Percentiles rank a stretch among this genome's conserved stretches.
These are phyloP conservation scores for Sebastes oblongus DNA, from an alignment of 2,797 vertebrate species.

Conservation along the genomic window DNA sequence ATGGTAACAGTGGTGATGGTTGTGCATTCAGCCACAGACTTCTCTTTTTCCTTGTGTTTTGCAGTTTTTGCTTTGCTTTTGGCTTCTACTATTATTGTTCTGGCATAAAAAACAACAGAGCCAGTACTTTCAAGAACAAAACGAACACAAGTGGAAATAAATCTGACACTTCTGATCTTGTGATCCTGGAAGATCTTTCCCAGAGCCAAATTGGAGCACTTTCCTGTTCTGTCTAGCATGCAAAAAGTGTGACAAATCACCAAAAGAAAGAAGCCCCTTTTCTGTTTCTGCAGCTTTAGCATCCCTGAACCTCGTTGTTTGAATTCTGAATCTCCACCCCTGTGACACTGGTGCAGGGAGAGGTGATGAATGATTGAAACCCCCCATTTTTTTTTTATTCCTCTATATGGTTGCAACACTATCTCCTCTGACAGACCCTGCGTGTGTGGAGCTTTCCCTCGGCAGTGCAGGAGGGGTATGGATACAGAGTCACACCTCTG, in stretches of 20 bases:
- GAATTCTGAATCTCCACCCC: constrained; percentile 48
- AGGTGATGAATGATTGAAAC: constrained; percentile 73
- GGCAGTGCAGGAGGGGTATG: constrained; percentile 32
- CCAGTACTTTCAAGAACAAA: neutral
- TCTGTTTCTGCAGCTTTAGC: constrained; percentile 39
- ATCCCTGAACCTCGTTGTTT: constrained; percentile 47
- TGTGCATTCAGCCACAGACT: neutral
- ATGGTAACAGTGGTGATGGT: neutral
- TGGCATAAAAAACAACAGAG: neutral
- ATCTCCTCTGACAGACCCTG: constrained; percentile 66
- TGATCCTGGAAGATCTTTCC: constrained; percentile 13
- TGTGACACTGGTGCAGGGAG: constrained; percentile 53
- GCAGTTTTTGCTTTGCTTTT: neutral
- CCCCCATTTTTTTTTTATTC: constrained; percentile 27
- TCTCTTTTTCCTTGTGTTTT: neutral
- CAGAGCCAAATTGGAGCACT: constrained; percentile 8
- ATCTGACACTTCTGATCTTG: constrained; percentile 27
- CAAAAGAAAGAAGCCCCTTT: constrained; percentile 17
- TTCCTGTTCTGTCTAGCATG: constrained; percentile 31
- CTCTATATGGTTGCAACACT: constrained; percentile 49
- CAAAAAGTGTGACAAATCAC: constrained; percentile 61
- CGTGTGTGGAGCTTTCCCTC: constrained; percentile 40
- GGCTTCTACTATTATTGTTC: neutral
- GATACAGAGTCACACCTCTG: constrained; percentile 65
- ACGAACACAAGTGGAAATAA: constrained; percentile 19